phyloP scores from a whole-genome alignment of 2,113 vertebrate species.

The Sylvilagus bachmani region DNA sequence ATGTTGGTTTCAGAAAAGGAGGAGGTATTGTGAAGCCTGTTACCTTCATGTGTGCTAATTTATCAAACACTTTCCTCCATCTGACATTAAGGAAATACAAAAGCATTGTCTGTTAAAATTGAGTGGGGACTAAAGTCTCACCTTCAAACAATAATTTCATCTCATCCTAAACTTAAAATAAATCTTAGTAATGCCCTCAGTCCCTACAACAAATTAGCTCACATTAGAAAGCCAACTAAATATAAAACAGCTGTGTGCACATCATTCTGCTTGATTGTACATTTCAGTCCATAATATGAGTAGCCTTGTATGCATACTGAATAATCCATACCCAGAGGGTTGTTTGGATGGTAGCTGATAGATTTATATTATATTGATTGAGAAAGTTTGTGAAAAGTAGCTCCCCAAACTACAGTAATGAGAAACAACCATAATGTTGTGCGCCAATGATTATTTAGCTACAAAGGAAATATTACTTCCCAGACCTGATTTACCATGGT shows the following conservation, averaged over 20 bases:
- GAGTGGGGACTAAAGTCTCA: constrained; percentile 64
- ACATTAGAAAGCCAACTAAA: constrained; percentile 74
- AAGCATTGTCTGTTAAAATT: constrained; percentile 52
- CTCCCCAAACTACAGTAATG: constrained; percentile 61
- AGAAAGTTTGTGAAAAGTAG: constrained; percentile 74
- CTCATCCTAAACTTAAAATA: constrained; percentile 72
- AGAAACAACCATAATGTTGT: constrained; percentile 63
- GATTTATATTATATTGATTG: constrained; percentile 73
- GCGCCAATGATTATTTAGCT: constrained; percentile 55
- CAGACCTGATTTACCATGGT: constrained; percentile 30
- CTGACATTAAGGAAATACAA: constrained; percentile 51
- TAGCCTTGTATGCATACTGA: constrained; percentile 76
- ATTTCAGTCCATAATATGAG: constrained; percentile 71
- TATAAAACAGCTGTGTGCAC: constrained; percentile 78
- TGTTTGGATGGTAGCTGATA: constrained; percentile 69
- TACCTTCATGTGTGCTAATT: constrained; percentile 18
- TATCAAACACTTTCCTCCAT: constrained; percentile 10
- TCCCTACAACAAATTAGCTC: constrained; percentile 72
- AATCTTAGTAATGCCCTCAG: constrained; percentile 75
- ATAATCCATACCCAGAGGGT: constrained; percentile 70
- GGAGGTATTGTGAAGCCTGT: not conserved
- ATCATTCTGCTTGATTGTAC: constrained; percentile 74
- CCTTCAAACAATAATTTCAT: constrained; percentile 74
- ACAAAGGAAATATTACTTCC: constrained; percentile 65
- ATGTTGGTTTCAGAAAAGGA: constrained; percentile 24